Conservation (phyloP, 2,113 vertebrate genomes). For the Microtus montanus region DNA sequence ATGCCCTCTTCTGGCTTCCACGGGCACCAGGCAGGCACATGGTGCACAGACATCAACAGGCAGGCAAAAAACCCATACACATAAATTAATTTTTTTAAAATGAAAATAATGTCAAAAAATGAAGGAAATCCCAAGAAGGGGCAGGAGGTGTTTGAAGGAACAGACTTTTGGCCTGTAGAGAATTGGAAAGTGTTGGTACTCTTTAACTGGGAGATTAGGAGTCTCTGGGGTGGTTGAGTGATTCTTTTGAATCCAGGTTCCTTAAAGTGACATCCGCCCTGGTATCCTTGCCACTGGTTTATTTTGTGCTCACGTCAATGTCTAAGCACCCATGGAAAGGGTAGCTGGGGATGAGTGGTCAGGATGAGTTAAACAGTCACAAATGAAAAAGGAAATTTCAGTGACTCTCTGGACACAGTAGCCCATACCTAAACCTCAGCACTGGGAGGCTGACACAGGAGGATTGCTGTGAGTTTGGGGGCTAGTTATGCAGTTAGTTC, state of each 20-base stretch:
- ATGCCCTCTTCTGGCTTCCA: background rate
- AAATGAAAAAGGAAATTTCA: background rate
- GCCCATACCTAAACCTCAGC: background rate
- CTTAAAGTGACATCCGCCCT: background rate
- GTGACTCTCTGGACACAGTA: background rate
- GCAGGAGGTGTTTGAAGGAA: background rate
- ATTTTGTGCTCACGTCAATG: background rate
- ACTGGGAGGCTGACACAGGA: background rate
- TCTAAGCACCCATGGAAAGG: background rate
- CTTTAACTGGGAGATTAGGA: background rate
- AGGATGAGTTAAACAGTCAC: background rate
- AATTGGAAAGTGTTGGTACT: background rate
- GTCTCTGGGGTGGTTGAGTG: background rate
- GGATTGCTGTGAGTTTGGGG: background rate
- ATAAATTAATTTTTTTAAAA: background rate
- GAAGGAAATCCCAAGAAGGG: constrained; percentile 17
- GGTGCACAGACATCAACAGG: background rate
- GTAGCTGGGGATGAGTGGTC: background rate
- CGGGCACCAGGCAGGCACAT: background rate
- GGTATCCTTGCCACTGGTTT: background rate
- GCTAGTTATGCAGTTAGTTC: background rate
- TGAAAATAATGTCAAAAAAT: constrained; percentile 5
- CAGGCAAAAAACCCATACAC: background rate
- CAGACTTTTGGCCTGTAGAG: background rate
- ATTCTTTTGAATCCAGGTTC: background rate